Evolutionary conservation across 2,888 invertebrate genomes (phyloP).

Genomic region (Drosophila pullipes): DNA sequence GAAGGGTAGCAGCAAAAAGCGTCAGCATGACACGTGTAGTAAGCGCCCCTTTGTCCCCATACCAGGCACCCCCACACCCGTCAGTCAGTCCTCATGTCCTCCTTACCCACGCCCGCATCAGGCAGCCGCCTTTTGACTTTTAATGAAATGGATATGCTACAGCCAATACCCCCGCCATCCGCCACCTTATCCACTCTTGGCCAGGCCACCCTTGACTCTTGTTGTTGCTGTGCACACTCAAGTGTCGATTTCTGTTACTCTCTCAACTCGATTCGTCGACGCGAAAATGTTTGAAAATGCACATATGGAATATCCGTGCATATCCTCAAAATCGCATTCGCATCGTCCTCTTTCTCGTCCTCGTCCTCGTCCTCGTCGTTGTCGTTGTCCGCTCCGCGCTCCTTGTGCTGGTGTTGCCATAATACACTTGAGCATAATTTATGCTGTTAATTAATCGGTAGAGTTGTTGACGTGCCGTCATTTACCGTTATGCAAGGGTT

Average conservation of each 20-base stretch:
- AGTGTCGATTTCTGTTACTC: constrained; percentile 71
- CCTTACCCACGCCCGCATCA: constrained; percentile 38
- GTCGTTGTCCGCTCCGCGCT: background rate
- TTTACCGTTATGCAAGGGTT: constrained; percentile 44
- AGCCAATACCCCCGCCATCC: constrained; percentile 16
- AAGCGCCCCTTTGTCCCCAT: constrained; percentile 12
- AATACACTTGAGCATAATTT: constrained; percentile 81
- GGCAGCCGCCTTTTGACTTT: constrained; percentile 73
- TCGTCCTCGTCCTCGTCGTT: background rate
- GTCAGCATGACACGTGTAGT: constrained; percentile 74
- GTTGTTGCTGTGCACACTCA: constrained; percentile 42
- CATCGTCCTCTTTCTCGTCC: background rate
- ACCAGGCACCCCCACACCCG: background rate
- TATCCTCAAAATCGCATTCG: constrained; percentile 36
- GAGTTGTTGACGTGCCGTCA: constrained; percentile 44
- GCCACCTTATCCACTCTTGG: background rate
- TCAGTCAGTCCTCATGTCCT: background rate
- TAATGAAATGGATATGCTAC: constrained; percentile 78
- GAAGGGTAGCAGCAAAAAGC: constrained; percentile 42
- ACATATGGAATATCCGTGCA: constrained; percentile 51
- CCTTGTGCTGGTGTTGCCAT: constrained; percentile 60
- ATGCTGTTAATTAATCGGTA: constrained; percentile 77
- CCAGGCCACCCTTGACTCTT: constrained; percentile 1
- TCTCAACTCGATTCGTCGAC: constrained; percentile 49
- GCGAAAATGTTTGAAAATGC: constrained; percentile 55